Percentiles rank a stretch among this genome's conserved stretches.
phyloP scores from a whole-genome alignment of 2,113 vertebrate genomes.

The Mandrillus leucophaeus region DNA sequence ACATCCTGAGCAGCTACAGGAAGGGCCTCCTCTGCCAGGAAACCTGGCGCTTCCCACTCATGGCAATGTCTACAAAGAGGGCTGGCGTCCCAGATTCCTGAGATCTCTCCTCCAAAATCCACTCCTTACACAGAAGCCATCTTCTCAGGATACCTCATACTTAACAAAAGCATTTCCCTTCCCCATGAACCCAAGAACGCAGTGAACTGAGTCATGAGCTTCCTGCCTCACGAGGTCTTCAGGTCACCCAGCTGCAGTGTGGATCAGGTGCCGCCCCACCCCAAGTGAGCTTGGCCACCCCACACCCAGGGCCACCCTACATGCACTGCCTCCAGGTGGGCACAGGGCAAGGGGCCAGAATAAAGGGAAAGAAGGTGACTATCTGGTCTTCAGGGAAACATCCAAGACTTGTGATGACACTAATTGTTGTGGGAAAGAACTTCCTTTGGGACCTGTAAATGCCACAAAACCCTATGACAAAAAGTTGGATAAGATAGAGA shows the following conservation, averaged over 20 bases:
- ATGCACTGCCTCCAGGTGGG: not conserved
- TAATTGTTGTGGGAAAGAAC: not conserved
- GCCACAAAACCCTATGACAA: not conserved
- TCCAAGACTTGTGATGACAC: not conserved
- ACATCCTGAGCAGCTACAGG: rapidly evolving
- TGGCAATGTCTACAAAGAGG: not conserved
- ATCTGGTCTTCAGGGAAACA: not conserved
- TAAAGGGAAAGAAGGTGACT: not conserved
- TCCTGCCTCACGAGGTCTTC: not conserved
- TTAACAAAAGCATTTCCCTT: not conserved
- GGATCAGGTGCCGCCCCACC: no score
- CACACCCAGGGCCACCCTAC: not conserved
- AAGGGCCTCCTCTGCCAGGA: not conserved
- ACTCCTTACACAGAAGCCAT: not conserved
- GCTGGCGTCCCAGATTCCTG: not conserved
- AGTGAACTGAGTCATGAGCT: not conserved
- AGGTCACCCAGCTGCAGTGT: not conserved
- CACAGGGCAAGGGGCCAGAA: not conserved
- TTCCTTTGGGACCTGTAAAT: not conserved
- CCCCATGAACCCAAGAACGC: not conserved
- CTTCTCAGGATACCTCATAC: not conserved
- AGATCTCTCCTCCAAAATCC: not conserved
- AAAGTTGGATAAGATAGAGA: not conserved
- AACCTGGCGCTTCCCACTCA: rapidly evolving
- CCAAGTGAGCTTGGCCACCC: not conserved